Base-by-base conservation (phyloP, 2,888 invertebrate species). In the Sarcophaga caerulescens region DNA sequence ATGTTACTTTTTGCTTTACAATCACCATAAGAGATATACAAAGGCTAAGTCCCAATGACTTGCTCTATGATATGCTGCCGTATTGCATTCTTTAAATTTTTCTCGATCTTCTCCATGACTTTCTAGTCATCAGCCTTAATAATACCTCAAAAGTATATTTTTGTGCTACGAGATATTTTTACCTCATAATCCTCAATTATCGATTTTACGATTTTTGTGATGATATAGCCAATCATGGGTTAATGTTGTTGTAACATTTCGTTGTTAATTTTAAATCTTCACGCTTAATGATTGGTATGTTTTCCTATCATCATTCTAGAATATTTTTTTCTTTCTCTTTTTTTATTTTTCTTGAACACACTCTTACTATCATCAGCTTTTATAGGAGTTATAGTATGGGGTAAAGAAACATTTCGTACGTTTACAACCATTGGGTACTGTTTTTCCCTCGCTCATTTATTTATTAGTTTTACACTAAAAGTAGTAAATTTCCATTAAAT, bases 401-500 rank as follows among this genome's bases (percentile, higher is more conserved):
- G 25, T 14, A 47, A 47, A 14, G 14, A 47, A 47, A 47, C 47
- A 47, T 14, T 14, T 14, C 11, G 14, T 47, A 1, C 12, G 11
- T 47, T 47, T 47, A 4, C 47, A 47, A 11, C 14, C 4, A 11
- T 47, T 47, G 11, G 47, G 11, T 47, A 14, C 4, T 4, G 11
- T 47, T 57, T 52, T 68, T 14, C 1, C 5, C 3, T 1, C 21
- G 23, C 11, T 76, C 65, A 59, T 66, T 71, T 71, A 66, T 80
- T 74, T 62, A 63, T 81, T 63, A 68, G 65, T 73, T 83, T 74
- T 75, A 68, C 81, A 71, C 82, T 60, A 87, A 35, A 89, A 89
- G 90, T 90, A 90, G 91, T 90, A 92, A 90, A 91, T 92, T 91
- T 92, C 89, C 91, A 92, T 91, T 91, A 91, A 91, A 92, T 91